Base-by-base conservation (phyloP, 2,113 vertebrate genomes). In the Amphiprion percula region DNA sequence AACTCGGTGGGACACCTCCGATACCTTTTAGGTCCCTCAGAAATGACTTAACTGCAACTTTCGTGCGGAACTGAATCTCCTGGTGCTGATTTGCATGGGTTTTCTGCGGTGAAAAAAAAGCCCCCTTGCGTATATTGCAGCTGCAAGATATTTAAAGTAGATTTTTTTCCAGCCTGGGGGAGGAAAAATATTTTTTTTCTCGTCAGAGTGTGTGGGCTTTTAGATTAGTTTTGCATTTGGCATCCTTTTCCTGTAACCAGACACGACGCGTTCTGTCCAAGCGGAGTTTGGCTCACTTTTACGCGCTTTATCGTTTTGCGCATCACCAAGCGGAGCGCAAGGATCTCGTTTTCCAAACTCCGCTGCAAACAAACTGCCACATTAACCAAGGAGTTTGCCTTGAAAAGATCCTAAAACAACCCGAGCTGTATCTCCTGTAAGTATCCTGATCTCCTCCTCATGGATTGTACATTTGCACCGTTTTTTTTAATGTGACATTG, bases 271-370 rank as follows among this genome's bases (percentile, higher is more conserved):
- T 28, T 49, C 7, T 28, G 19, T 4, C 5, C 12, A 16, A 19
- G 7, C 59, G 54, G 65, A 61, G 70, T 83, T 81, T 86, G 77
- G 88, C 85, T 79, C 77, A 37, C 37, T 85, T 84, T 73, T 72
- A 44, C 73, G 74, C 80, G 26, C 58, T 50, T 53, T 15, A 23
- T 61, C 23, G 68, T 65, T 75, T 75, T 81, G 76, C 79, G 87
- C 91, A 80, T 77, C 74, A 60, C 70, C 61, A 41, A 75, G 65
- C 28, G 17, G 47, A 73, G 52, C 70, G 16, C 30, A 10, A 21
- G 39, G 53, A 67, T 37, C 52, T 77, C 49, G 41, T 37, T 26
- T 58, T 70, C 72, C 44, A 53, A 28, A 4, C 24, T 26, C 21
- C 81, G 58, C 87, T 87, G 78, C 64, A 74, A 85, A 62, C 72